A percentile compares a stretch with the other conserved stretches of the same genome.
Conservation (phyloP, 1,140 invertebrate genomes). For the Bombus consobrinus region DNA sequence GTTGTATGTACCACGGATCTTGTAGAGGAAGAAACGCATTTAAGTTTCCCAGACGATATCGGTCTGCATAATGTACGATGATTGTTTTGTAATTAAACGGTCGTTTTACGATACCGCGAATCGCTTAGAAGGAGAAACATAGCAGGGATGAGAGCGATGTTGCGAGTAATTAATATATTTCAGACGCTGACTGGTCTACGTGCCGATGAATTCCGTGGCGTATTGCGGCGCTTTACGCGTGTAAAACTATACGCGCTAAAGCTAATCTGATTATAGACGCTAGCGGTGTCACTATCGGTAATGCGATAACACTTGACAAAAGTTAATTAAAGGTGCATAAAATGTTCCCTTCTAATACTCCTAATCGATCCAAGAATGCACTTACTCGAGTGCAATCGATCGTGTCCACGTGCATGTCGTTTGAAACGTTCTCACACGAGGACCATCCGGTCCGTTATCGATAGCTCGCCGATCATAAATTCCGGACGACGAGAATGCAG, state of each 20-base stretch:
- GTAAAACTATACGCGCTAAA: neutral
- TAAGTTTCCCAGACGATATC: too few relatives aligned
- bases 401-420: neutral
- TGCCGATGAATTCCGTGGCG: neutral
- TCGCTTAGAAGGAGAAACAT: too few relatives aligned
- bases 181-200: too few relatives aligned
- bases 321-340: too few relatives aligned
- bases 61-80: too few relatives aligned
- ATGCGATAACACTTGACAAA: neutral
- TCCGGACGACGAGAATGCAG: constrained; percentile 42
- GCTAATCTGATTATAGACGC: neutral
- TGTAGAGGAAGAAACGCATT: too few relatives aligned
- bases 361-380: neutral
- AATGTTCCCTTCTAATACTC: neutral
- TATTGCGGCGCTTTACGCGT: neutral
- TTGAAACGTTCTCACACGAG: neutral
- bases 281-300: neutral
- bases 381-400: neutral
- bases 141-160: too few relatives aligned
- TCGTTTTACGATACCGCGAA: too few relatives aligned
- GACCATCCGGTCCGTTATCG: constrained; percentile 20
- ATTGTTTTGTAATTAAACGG: too few relatives aligned
- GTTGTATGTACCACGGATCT: too few relatives aligned
- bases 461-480: constrained; percentile 64
- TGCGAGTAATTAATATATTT: too few relatives aligned